These are phyloP conservation scores for Podarcis cretensis DNA, from an alignment of 2,113 vertebrate species.

Conservation along the genomic window DNA sequence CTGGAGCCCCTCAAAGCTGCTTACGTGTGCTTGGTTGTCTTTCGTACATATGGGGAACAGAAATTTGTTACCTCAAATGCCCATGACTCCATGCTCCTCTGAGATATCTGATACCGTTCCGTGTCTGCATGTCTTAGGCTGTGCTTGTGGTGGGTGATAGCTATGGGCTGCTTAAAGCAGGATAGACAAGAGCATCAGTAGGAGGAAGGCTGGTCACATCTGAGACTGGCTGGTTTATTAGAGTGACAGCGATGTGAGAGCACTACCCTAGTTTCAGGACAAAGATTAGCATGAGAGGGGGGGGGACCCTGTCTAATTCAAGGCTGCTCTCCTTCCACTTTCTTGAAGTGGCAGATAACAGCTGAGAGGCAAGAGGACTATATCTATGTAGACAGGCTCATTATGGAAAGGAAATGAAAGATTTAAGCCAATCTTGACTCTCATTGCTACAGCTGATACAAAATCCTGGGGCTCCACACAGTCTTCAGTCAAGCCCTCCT, in stretches of 20 bases:
- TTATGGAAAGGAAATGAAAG: conserved; percentile 71
- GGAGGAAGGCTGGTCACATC: conserved; percentile 38
- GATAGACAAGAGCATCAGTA: conserved; percentile 33
- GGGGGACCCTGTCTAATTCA: conserved; percentile 49
- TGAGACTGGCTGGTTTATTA: conserved; percentile 45
- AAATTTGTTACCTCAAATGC: not conserved
- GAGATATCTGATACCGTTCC: not conserved
- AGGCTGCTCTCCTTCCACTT: conserved; percentile 54
- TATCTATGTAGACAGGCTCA: conserved; percentile 63
- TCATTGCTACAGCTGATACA: conserved; percentile 56
- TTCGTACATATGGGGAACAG: not conserved
- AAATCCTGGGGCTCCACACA: conserved; percentile 41
- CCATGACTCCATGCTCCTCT: not conserved
- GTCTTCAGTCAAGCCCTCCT: conserved; percentile 10
- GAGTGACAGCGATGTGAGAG: conserved; percentile 47
- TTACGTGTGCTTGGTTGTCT: not conserved
- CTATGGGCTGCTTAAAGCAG: not conserved
- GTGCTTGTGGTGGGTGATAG: not conserved
- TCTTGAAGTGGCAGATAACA: conserved; percentile 65
- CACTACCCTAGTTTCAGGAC: conserved; percentile 54
- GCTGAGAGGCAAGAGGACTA: conserved; percentile 58
- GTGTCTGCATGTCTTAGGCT: not conserved
- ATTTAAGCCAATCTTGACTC: conserved; percentile 65
- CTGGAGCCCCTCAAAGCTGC: not conserved
- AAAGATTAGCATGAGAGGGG: conserved; percentile 45